phyloP scores from a whole-genome alignment of 2,888 invertebrate species.

The Andricus curvator region DNA sequence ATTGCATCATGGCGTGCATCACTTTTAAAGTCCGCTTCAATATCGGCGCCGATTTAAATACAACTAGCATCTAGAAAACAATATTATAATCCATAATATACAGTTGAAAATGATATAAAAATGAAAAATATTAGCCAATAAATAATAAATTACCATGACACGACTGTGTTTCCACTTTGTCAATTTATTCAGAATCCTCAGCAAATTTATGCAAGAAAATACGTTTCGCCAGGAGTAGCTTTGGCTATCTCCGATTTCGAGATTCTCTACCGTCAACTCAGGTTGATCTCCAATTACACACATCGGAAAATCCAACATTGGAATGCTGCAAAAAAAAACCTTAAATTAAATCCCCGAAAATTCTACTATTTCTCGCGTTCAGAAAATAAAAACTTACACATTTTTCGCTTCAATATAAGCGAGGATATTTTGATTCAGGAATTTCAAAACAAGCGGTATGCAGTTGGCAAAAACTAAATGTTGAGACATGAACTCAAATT shows the following conservation, averaged over 20 bases:
- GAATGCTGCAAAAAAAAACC: slow-evolving; percentile 82
- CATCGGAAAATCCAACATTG: slow-evolving; percentile 95
- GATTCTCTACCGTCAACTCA: slow-evolving; percentile 93
- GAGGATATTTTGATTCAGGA: slow-evolving; percentile 98
- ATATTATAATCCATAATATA: neutral
- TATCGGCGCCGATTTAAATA: slow-evolving; percentile 99
- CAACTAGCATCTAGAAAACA: slow-evolving; percentile 90
- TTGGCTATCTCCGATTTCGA: slow-evolving; percentile 91
- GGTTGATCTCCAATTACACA: slow-evolving; percentile 97
- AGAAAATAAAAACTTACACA: slow-evolving; percentile 79
- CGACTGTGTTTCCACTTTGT: slow-evolving; percentile 99
- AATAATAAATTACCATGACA: slow-evolving; percentile 84
- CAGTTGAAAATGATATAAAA: neutral
- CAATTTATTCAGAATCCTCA: slow-evolving; percentile 97
- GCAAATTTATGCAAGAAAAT: slow-evolving; percentile 97
- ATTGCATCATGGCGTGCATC: slow-evolving; percentile 97
- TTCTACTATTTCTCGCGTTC: slow-evolving; percentile 40
- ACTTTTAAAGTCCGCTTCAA: slow-evolving; percentile 97
- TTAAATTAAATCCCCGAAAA: neutral
- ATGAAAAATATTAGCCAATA: neutral
- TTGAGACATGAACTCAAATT: slow-evolving; percentile 99
- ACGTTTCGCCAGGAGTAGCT: slow-evolving; percentile 98
- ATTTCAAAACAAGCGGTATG: slow-evolving; percentile 98
- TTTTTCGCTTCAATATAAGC: slow-evolving; percentile 97
- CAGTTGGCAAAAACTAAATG: slow-evolving; percentile 99